Percentiles rank a stretch among this genome's conserved stretches.
These are phyloP conservation scores for Temnothorax longispinosus DNA, from an alignment of 1,140 invertebrate genomes.

Conservation along the genomic window DNA sequence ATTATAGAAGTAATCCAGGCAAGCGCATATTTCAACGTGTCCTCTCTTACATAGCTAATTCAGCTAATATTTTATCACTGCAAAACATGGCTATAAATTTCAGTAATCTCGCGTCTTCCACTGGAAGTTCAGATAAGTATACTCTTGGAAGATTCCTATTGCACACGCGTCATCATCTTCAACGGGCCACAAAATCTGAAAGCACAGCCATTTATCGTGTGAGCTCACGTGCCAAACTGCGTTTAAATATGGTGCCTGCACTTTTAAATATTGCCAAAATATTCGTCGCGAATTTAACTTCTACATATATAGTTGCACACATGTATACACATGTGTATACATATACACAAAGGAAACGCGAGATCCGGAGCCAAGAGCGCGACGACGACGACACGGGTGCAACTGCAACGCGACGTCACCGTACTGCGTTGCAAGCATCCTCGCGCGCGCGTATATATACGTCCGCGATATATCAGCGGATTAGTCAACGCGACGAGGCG, in stretches of 20 bases:
- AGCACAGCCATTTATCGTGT: constrained; percentile 31
- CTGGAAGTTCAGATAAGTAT: neutral
- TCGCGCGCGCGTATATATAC: neutral
- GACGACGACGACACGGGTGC: neutral
- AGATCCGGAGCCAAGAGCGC: constrained; percentile 10
- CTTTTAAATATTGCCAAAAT: constrained; percentile 23
- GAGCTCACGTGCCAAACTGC: neutral
- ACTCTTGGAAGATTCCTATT: constrained; percentile 36
- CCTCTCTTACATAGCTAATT: constrained; percentile 29
- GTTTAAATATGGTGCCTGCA: neutral
- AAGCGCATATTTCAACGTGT: constrained; percentile 47
- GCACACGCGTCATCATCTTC: constrained; percentile 39
- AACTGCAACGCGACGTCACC: neutral
- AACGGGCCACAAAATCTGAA: constrained; percentile 60
- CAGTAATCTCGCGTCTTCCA: neutral
- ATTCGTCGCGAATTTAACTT: constrained; percentile 4
- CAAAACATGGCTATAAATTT: constrained; percentile 27
- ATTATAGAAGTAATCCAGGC: constrained; percentile 32
- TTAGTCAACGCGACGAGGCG: neutral
- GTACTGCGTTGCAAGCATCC: constrained; percentile 2
- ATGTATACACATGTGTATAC: neutral
- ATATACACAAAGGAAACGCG: neutral
- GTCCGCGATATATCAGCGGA: constrained; percentile 10
- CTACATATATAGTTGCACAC: neutral
- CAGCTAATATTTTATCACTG: neutral